phyloP scores from a whole-genome alignment of 1,140 invertebrate genomes.

The Papilio dardanus region DNA sequence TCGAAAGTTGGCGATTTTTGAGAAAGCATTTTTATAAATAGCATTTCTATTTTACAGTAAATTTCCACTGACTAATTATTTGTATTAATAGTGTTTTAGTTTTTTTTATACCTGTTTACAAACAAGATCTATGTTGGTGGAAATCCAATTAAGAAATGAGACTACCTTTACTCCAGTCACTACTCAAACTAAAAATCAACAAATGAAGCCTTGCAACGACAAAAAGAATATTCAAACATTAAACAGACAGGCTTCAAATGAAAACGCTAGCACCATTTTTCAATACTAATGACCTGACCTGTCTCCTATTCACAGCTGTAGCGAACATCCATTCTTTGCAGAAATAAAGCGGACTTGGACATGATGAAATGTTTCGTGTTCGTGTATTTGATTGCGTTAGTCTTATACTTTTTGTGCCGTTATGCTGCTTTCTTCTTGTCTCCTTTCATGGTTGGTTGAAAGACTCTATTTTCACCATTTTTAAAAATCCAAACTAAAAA shows the following conservation, averaged over 20 bases:
- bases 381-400: conserved; percentile 10
- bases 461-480: no score
- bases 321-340: conserved; percentile 26
- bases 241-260: conserved; percentile 19
- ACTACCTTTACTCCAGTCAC: no score
- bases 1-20: not conserved
- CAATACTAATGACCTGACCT: conserved; percentile 37
- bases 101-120: no score
- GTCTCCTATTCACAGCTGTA: conserved; percentile 26
- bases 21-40: not conserved
- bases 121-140: no score
- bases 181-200: no score
- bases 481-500: no score
- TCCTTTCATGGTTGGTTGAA: no score
- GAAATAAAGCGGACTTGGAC: conserved; percentile 15
- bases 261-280: conserved; percentile 27
- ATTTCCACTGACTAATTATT: not conserved
- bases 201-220: no score
- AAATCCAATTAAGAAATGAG: no score
- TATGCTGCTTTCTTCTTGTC: no score
- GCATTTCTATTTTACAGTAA: not conserved
- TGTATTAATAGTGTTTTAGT: not conserved
- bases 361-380: conserved; percentile 18
- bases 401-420: no score
- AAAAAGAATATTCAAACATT: not conserved